These are phyloP conservation scores for Oreamnos americanus DNA, from an alignment of 2,113 vertebrate genomes.

Conservation along the genomic window DNA sequence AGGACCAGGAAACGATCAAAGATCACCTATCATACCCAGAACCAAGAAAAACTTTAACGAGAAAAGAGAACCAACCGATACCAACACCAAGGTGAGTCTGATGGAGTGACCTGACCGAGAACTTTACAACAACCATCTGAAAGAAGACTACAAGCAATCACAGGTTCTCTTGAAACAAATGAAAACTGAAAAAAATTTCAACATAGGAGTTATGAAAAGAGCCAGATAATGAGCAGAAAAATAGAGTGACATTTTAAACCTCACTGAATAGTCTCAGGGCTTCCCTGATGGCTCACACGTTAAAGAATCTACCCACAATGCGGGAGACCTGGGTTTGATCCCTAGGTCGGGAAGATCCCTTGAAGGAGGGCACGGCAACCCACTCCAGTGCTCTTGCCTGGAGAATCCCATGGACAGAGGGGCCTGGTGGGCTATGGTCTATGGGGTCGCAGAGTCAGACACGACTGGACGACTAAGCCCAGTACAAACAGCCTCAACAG, in stretches of 20 bases:
- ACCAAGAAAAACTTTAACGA: background rate
- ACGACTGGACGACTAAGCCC: background rate
- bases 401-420: background rate
- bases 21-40: background rate
- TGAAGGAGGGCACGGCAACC: background rate
- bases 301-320: background rate
- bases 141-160: background rate
- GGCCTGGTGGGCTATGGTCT: background rate
- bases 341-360: background rate
- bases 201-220: background rate
- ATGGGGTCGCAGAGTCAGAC: background rate
- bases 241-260: background rate
- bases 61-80: background rate
- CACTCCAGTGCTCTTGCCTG: background rate
- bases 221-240: background rate
- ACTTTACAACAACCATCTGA: background rate
- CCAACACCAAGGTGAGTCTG: background rate
- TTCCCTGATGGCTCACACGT: background rate
- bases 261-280: background rate
- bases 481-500: background rate
- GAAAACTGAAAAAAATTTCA: background rate
- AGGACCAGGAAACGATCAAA: rapidly evolving
- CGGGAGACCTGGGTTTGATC: background rate
- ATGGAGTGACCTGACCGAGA: background rate
- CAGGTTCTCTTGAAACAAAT: background rate